phyloP scores from a whole-genome alignment of 2,888 invertebrate genomes.

The Chironomus riparius region DNA sequence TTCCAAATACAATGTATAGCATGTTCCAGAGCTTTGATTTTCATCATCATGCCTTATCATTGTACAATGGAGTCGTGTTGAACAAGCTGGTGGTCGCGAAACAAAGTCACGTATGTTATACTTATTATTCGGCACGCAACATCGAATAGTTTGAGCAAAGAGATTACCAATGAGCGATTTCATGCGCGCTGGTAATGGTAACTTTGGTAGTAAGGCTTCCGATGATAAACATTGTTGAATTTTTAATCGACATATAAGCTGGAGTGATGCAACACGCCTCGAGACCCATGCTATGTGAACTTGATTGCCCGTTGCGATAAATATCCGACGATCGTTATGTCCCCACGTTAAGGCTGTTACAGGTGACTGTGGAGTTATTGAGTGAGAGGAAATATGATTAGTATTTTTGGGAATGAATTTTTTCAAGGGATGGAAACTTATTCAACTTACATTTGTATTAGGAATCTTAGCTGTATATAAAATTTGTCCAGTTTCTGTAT shows the following conservation, averaged over 20 bases:
- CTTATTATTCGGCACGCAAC: conserved; percentile 85
- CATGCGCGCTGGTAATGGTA: conserved; percentile 82
- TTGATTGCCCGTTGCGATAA: conserved; percentile 84
- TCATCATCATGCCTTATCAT: conserved; percentile 91
- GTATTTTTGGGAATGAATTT: conserved; percentile 31
- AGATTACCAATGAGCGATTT: conserved; percentile 76
- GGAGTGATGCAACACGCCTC: conserved; percentile 79
- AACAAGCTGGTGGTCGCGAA: conserved; percentile 76
- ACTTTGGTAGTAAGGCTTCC: conserved; percentile 62
- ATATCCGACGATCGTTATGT: conserved; percentile 90
- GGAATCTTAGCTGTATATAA: conserved; percentile 74
- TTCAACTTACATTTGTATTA: conserved; percentile 53
- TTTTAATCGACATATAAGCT: conserved; percentile 75
- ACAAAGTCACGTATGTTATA: conserved; percentile 81
- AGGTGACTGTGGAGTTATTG: conserved; percentile 49
- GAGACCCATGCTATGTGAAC: conserved; percentile 92
- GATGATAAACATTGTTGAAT: conserved; percentile 65
- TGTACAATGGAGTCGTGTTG: conserved; percentile 89
- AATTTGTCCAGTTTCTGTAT: conserved; percentile 73
- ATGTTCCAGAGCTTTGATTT: conserved; percentile 57
- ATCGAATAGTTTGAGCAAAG: conserved; percentile 91
- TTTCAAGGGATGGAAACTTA: neutral
- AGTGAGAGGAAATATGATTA: too few species aligned
- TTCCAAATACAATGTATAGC: conserved; percentile 85
- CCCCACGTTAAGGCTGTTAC: conserved; percentile 97